phyloP scores from a whole-genome alignment of 92 coral and sea anemone species.

The Micromussa lordhowensis region DNA sequence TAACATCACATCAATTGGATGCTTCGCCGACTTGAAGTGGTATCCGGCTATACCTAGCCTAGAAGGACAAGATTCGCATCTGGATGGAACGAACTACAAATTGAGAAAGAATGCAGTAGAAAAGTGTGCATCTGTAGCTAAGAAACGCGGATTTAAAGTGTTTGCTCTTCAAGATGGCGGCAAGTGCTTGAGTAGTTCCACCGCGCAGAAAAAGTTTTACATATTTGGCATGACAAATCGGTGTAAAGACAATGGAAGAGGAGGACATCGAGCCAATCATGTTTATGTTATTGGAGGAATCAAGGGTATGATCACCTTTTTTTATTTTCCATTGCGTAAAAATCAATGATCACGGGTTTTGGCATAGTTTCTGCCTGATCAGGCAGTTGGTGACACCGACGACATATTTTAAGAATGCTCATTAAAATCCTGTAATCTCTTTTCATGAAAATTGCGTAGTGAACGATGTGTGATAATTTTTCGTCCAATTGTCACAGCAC shows the following conservation, averaged over 20 bases:
- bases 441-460: no score
- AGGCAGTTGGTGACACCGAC: neutral
- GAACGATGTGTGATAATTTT: no score
- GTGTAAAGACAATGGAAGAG: conserved; percentile 12
- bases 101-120: neutral
- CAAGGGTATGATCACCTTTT: neutral
- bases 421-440: no score
- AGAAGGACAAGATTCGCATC: conserved; percentile 16
- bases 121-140: conserved; percentile 27
- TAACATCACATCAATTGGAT: neutral
- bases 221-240: neutral
- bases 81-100: neutral
- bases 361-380: neutral
- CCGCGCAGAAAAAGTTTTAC: neutral
- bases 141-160: neutral
- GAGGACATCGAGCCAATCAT: conserved; percentile 1
- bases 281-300: conserved; percentile 1
- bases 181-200: conserved; percentile 6
- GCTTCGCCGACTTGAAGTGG: neutral
- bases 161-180: conserved; percentile 44
- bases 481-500: no score
- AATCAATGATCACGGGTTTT: neutral
- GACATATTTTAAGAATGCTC: no score
- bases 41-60: neutral
- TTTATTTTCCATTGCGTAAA: neutral